Percentiles rank a stretch among this genome's conserved stretches.
phyloP scores from a whole-genome alignment of 2,888 invertebrate species.

The Prionchulus punctatus region DNA sequence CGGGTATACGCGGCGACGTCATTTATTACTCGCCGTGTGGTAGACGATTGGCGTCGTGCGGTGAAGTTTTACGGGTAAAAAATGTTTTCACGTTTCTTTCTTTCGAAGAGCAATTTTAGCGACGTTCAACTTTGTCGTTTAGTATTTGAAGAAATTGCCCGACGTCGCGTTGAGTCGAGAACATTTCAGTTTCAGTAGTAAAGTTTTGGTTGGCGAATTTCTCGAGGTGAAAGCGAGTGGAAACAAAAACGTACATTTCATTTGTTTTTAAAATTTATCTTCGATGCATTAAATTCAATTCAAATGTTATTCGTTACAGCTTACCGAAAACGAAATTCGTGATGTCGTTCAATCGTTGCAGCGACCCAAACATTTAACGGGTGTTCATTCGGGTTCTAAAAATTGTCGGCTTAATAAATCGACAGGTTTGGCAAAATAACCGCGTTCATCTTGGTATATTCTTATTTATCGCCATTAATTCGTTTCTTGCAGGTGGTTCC shows the following conservation, averaged over 20 bases:
- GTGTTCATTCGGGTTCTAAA: too few relatives aligned
- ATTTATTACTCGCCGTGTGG: slow-evolving; percentile 58
- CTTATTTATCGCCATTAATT: too few relatives aligned
- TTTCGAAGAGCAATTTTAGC: neutral
- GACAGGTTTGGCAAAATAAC: too few relatives aligned
- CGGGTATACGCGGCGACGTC: slow-evolving; percentile 80
- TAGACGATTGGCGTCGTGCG: slow-evolving; percentile 46
- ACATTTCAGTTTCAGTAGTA: slow-evolving; percentile 79
- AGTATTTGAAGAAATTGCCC: slow-evolving; percentile 57
- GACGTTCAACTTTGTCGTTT: slow-evolving; percentile 22
- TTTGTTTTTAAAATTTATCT: too few relatives aligned
- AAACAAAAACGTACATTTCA: slow-evolving; percentile 34
- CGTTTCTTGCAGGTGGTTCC: too few relatives aligned
- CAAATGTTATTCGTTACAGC: too few relatives aligned
- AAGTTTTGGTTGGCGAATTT: slow-evolving; percentile 74
- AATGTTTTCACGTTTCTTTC: neutral
- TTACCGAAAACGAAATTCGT: too few relatives aligned
- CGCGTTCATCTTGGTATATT: too few relatives aligned
- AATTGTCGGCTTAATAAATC: too few relatives aligned
- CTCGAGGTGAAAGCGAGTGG: slow-evolving; percentile 46
- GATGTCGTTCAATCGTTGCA: too few relatives aligned
- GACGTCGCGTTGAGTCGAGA: slow-evolving; percentile 55
- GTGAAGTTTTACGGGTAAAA: slow-evolving; percentile 44
- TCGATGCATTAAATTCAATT: too few relatives aligned
- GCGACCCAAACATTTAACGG: too few relatives aligned